Base-by-base conservation (phyloP, 2,797 vertebrate species). In the Pyrrhura leucotis region DNA sequence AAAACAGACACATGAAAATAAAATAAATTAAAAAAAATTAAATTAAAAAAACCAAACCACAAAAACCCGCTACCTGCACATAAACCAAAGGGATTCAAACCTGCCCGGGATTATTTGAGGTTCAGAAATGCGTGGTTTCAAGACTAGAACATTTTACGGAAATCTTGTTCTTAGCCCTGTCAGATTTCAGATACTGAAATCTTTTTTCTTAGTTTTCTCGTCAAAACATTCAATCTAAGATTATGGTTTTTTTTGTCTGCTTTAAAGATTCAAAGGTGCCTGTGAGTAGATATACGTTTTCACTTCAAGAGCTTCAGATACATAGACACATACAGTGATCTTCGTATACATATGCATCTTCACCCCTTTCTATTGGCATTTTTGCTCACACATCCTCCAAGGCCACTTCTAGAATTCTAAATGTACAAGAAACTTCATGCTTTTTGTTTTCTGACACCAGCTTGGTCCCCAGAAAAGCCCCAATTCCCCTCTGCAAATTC, bases 251-350 rank as follows among this genome's bases (percentile, higher is more conserved):
- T 35, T 37, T 61, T 45, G 37, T 37, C 28, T 44, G 58, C 16
- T 83, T 33, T 54, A 66, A 62, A 47, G n/a, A 61, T 14, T 59
- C 53, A 44, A 25, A 83, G 25, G 10, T 31, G 28, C 31, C 77
- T 11, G 45, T 17, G 21, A 63, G 14, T 8, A 78, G 59, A 80
- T 90, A 77, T 3, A 71, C 4, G 1, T 45, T 66, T 22, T 42
- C 22, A 14, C 22, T 22, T 69, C 6, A 39, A 37, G 35, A 74
- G 19, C 15, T 45, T 50, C 45, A 59, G 26, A n/a, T 7, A 17
- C 3, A n/a, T 1, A 51, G 37, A 61, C 6, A 15, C 14, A 26
- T 3, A 14, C 0, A 47, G 28, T 4, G 6, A 62, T 14, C 29
- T 37, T 62, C 15, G 50, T 6, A 9, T 2, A 17, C 2, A 3